These are phyloP conservation scores for Argynnis bischoffii DNA, from an alignment of 2,888 invertebrate species.

Conservation along the genomic window DNA sequence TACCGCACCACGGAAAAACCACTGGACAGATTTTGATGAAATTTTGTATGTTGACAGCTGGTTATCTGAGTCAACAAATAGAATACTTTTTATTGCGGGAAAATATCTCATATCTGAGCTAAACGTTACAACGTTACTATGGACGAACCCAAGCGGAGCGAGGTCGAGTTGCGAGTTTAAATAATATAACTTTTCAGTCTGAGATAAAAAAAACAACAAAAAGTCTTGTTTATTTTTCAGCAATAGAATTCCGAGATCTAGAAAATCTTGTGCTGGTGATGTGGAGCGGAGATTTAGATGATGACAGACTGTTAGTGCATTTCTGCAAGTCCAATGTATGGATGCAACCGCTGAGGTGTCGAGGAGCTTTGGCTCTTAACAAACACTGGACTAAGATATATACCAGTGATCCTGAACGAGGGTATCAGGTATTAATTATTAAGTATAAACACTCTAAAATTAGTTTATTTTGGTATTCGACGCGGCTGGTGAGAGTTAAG, in stretches of 20 bases:
- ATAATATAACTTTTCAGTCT: too few species aligned
- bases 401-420: constrained; percentile 85
- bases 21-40: too few species aligned
- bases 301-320: constrained; percentile 86
- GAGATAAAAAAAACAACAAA: too few species aligned
- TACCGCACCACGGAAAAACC: too few species aligned
- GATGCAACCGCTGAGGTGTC: constrained; percentile 82
- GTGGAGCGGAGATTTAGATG: constrained; percentile 92
- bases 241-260: constrained; percentile 87
- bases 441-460: not conserved
- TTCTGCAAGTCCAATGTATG: constrained; percentile 80
- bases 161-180: too few species aligned
- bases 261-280: constrained; percentile 87
- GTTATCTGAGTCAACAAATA: too few species aligned
- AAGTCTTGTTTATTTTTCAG: constrained; percentile 50
- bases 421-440: constrained; percentile 75
- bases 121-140: too few species aligned
- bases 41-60: too few species aligned
- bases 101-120: too few species aligned
- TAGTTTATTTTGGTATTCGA: not conserved
- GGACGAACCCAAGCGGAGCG: too few species aligned
- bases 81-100: too few species aligned
- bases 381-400: constrained; percentile 86
- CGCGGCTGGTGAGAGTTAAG: too few species aligned
- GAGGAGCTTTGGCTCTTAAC: constrained; percentile 87